phyloP scores from a whole-genome alignment of 2,888 invertebrate genomes.

The Rotaria macrura region DNA sequence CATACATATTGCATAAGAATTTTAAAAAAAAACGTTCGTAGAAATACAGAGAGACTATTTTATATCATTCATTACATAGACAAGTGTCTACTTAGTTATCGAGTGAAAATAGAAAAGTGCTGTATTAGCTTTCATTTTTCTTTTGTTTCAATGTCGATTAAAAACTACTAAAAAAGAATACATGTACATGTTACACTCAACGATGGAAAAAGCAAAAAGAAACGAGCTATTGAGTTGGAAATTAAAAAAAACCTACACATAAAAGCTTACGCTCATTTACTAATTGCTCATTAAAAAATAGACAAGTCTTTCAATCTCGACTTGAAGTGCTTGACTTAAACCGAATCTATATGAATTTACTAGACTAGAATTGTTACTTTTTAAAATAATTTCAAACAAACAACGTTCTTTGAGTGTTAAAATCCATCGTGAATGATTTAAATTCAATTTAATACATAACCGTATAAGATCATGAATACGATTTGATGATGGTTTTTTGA shows the following conservation, averaged over 20 bases:
- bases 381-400: background rate
- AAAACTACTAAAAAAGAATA: background rate
- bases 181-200: background rate
- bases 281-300: background rate
- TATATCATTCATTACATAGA: too few species aligned
- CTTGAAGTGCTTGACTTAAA: background rate
- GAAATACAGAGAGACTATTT: too few species aligned
- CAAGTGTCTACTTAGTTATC: background rate
- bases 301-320: background rate
- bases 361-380: background rate
- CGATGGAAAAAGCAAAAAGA: background rate
- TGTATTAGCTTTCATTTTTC: too few species aligned
- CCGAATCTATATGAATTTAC: background rate
- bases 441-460: background rate
- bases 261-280: background rate
- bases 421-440: background rate
- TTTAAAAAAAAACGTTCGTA: too few species aligned
- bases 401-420: constrained; percentile 1
- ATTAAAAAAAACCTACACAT: background rate
- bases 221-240: too few species aligned
- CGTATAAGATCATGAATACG: background rate
- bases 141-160: too few species aligned
- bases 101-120: background rate
- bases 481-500: background rate
- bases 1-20: background rate